A percentile compares a stretch with the other conserved stretches of the same genome.
These are phyloP conservation scores for Streblospio benedicti DNA, from an alignment of 1,140 invertebrate genomes.

Conservation along the genomic window DNA sequence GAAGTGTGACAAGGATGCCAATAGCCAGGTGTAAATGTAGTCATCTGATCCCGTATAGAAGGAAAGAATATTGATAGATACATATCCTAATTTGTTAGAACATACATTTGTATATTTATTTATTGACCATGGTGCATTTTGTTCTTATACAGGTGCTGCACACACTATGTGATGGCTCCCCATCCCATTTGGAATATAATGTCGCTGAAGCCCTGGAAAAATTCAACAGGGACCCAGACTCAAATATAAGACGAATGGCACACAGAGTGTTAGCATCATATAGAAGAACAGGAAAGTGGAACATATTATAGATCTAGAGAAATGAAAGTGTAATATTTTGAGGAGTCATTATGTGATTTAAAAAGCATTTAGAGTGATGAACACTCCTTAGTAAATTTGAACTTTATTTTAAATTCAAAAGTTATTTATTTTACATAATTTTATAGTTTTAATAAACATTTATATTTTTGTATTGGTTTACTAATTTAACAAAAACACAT, in stretches of 20 bases:
- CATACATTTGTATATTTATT: neutral
- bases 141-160: constrained; percentile 31
- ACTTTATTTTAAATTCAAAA: too few species aligned
- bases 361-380: too few species aligned
- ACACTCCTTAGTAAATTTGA: too few species aligned
- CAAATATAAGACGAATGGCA: constrained; percentile 35
- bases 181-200: constrained; percentile 32
- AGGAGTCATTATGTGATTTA: neutral
- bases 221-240: constrained; percentile 37
- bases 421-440: too few species aligned
- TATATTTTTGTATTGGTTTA: too few species aligned
- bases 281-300: constrained; percentile 40
- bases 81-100: too few species aligned
- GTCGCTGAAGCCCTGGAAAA: constrained; percentile 33
- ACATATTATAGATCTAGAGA: constrained; percentile 30
- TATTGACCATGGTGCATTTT: neutral
- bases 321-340: neutral
- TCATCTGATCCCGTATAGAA: too few species aligned
- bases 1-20: too few species aligned
- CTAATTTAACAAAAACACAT: too few species aligned
- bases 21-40: too few species aligned
- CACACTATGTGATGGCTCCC: constrained; percentile 41
- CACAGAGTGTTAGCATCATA: constrained; percentile 37
- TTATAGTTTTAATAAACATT: too few species aligned
- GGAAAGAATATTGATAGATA: too few species aligned